Evolutionary conservation across 2,113 vertebrate species (phyloP), one percentile per base, ranked within the genome.

Genomic region (Halichoeres trimaculatus): DNA sequence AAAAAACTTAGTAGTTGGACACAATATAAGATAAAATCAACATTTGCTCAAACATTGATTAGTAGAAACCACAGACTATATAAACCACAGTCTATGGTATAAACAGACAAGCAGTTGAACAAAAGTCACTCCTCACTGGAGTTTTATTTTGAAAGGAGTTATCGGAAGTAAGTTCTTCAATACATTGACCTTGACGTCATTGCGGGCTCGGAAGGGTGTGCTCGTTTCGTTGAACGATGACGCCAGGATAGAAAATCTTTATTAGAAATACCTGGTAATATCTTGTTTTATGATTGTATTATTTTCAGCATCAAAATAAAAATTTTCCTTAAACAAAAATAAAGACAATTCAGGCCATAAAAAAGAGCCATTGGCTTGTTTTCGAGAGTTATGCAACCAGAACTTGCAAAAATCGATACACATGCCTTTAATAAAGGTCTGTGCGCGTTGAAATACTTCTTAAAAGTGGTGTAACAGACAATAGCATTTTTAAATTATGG

Each of bases 91-190:
- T n/a, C n/a, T n/a, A n/a, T n/a, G n/a, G n/a, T n/a, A n/a, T n/a
- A n/a, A n/a, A n/a, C n/a, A n/a, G n/a, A n/a, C n/a, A n/a, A n/a
- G n/a, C n/a, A n/a, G n/a, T n/a, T n/a, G n/a, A n/a, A n/a, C n/a
- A n/a, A n/a, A n/a, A n/a, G n/a, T n/a, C n/a, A 30, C 30, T 30
- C 3, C 30, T 30, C 40, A 19, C 6, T 8, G 10, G 10, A 1
- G 7, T 59, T 65, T 79, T 81, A 73, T 38, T 83, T 69, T 89
- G 57, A 35, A 74, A 72, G 38, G 5, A 0, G 0, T 1, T 1
- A 50, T 0, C 36, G 48, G 86, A 70, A 64, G 24, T 12, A 0
- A 0, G 16, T 2, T 9, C 23, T 24, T 34, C 4, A 10, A 8
- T 23, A 0, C 2, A 0, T 5, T 17, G 20, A 20, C 8, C 4